Conservation (phyloP, 23 tunicate genomes). For the Halocynthia aurantium region DNA sequence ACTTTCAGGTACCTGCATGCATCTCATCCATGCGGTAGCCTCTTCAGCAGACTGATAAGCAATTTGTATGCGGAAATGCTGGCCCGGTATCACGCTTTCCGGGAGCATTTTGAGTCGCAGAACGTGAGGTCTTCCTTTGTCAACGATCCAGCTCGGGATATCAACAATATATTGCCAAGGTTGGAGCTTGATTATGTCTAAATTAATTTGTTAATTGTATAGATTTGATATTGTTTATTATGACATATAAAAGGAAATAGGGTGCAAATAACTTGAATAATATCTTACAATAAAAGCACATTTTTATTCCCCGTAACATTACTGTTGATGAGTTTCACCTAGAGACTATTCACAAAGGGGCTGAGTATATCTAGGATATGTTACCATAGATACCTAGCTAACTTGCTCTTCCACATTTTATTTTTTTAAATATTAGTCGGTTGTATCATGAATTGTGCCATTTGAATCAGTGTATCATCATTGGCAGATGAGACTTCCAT, state of each 20-base stretch:
- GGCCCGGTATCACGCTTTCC: conserved; percentile 23
- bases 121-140: conserved; percentile 21
- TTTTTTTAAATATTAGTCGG: no score
- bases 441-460: no score
- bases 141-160: conserved; percentile 29
- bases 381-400: no score
- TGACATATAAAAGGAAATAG: not conserved
- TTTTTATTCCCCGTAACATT: not conserved
- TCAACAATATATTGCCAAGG: conserved; percentile 31
- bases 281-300: not conserved
- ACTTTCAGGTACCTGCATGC: conserved; percentile 28
- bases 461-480: no score
- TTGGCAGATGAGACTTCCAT: no score
- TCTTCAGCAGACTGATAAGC: conserved; percentile 33
- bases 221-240: not conserved
- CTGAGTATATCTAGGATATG: no score
- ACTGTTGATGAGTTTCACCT: no score
- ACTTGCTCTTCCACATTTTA: no score
- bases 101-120: conserved; percentile 12
- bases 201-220: not conserved
- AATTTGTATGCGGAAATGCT: conserved; percentile 27
- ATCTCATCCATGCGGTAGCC: conserved; percentile 44
- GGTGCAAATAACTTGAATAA: not conserved
- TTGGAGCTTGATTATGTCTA: conserved; percentile 11
- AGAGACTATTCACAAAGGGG: no score